Percentiles rank a stretch among this genome's conserved stretches.
Evolutionary conservation across 2,888 invertebrate genomes (phyloP).

Genomic region (Blera fallax): DNA sequence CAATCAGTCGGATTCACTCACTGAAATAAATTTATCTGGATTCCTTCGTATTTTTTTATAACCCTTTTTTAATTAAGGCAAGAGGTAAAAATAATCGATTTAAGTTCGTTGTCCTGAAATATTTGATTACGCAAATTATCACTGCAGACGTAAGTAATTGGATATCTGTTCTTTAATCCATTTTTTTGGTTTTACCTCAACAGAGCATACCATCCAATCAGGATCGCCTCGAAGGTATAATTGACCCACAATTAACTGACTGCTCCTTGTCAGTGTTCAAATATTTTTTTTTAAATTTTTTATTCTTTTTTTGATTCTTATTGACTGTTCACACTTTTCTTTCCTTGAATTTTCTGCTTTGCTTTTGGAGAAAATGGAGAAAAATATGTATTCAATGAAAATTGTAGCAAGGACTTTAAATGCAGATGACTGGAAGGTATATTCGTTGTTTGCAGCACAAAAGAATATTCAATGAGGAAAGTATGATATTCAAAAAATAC

Average conservation of each 20-base stretch:
- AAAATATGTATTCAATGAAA: conserved; percentile 8
- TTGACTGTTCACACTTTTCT: background rate
- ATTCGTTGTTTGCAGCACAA: conserved; percentile 13
- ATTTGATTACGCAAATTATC: conserved; percentile 9
- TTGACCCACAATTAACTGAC: conserved; percentile 9
- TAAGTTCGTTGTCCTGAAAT: conserved; percentile 32
- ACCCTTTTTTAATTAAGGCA: conserved; percentile 4
- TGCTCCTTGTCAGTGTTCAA: background rate
- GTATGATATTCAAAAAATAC: background rate
- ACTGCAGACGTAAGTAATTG: conserved; percentile 3
- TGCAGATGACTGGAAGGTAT: conserved; percentile 13
- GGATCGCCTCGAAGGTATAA: background rate
- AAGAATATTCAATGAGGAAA: conserved; percentile 6
- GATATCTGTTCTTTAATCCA: background rate
- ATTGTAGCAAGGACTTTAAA: conserved; percentile 7
- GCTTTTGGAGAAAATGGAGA: background rate
- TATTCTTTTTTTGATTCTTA: background rate
- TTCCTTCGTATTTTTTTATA: background rate
- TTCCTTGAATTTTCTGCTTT: background rate
- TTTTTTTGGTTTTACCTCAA: background rate
- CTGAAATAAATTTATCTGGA: no score
- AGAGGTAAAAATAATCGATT: background rate
- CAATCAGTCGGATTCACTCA: no score
- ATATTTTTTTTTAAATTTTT: background rate
- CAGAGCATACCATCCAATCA: background rate